Percentiles rank a stretch among this genome's conserved stretches.
Evolutionary conservation across 1,140 invertebrate species (phyloP).

Genomic region (Agrypnia vestita): DNA sequence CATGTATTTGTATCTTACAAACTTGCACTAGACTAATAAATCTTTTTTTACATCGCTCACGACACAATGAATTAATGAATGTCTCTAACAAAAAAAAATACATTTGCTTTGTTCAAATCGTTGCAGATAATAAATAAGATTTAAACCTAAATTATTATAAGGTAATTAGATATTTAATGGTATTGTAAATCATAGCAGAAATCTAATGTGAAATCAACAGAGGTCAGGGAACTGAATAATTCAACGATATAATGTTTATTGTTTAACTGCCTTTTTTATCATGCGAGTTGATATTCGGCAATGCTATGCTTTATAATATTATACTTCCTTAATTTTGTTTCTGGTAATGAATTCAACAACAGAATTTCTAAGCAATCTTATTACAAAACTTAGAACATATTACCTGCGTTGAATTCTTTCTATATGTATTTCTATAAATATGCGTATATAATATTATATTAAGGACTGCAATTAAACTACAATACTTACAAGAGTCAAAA

Average conservation of each 20-base stretch:
- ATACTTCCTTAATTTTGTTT: not conserved
- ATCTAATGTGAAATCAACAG: slow-evolving; percentile 46
- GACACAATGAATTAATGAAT: slow-evolving; percentile 15
- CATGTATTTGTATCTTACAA: too few species aligned
- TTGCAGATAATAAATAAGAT: slow-evolving; percentile 14
- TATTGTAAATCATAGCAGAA: slow-evolving; percentile 37
- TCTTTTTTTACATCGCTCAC: too few species aligned
- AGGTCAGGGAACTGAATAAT: slow-evolving; percentile 37
- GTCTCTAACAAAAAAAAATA: slow-evolving; percentile 16
- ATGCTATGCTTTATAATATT: not conserved
- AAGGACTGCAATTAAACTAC: too few species aligned
- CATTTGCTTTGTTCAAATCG: slow-evolving; percentile 27
- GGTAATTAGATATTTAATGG: slow-evolving; percentile 35
- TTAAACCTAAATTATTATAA: slow-evolving; percentile 22
- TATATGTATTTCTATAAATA: too few species aligned
- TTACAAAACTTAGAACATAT: too few species aligned
- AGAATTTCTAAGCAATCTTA: too few species aligned
- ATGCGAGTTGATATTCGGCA: slow-evolving; percentile 7
- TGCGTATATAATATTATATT: too few species aligned
- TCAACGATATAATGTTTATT: slow-evolving; percentile 41
- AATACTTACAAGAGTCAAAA: too few species aligned
- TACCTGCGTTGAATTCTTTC: too few species aligned
- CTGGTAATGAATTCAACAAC: too few species aligned
- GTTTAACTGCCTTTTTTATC: slow-evolving; percentile 30
- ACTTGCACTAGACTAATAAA: too few species aligned